Conservation (phyloP, 2,797 vertebrate genomes). For the Chromobotia macracanthus region DNA sequence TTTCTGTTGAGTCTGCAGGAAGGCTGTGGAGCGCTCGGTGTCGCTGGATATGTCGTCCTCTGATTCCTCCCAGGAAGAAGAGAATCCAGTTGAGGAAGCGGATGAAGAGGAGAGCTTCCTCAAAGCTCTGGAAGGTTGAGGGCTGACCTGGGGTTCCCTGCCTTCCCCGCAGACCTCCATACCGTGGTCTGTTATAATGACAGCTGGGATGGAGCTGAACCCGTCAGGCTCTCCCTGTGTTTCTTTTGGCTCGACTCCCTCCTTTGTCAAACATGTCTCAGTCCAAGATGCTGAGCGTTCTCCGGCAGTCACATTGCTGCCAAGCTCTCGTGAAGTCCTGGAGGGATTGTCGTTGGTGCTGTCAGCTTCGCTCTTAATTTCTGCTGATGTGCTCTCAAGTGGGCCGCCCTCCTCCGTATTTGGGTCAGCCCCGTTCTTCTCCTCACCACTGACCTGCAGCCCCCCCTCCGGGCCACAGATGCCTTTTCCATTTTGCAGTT, state of each 20-base stretch:
- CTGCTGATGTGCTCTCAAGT: conserved; percentile 59
- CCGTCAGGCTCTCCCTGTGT: conserved; percentile 29
- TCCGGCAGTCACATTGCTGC: conserved; percentile 23
- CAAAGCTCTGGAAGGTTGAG: conserved; percentile 71
- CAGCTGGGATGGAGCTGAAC: conserved; percentile 79
- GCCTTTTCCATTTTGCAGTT: conserved; percentile 76
- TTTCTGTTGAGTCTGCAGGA: conserved; percentile 88
- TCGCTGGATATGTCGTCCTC: conserved; percentile 98
- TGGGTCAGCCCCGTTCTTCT: conserved; percentile 49
- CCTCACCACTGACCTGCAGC: conserved; percentile 43
- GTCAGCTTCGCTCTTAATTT: conserved; percentile 39
- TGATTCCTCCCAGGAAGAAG: conserved; percentile 96
- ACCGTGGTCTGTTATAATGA: conserved; percentile 92
- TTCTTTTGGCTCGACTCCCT: conserved; percentile 39
- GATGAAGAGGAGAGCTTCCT: conserved; percentile 97
- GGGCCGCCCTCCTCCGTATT: conserved; percentile 57
- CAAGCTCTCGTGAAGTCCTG: conserved; percentile 44
- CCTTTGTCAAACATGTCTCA: conserved; percentile 29
- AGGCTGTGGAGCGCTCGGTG: conserved; percentile 84
- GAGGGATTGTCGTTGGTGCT: conserved; percentile 21
- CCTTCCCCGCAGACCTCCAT: conserved; percentile 72
- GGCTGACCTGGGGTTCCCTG: conserved; percentile 68
- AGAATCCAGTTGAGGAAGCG: conserved; percentile 94
- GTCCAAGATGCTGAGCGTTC: conserved; percentile 39
- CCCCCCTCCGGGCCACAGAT: conserved; percentile 58